Base-by-base conservation (phyloP, 2,888 invertebrate species). In the Trissonchulus sp. region DNA sequence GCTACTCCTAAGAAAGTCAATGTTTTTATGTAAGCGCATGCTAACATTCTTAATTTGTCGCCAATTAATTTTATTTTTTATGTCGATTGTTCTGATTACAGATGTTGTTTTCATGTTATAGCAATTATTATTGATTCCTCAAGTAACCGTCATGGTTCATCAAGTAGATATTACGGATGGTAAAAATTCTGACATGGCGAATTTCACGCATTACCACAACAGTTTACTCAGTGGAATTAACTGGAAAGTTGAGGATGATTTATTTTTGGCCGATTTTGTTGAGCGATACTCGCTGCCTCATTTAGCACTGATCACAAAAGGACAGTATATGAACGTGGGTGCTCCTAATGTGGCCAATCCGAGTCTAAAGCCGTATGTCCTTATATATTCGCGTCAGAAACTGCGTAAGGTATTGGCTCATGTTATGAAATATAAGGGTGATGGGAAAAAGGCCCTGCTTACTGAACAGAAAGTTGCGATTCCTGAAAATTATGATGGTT, bases 251-350 rank as follows among this genome's bases (percentile, higher is more conserved):
- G 81, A 83, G 18, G 78, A 81, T 0, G 81, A 84, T 65, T 48
- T 30, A 30, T 79, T 79, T 31, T 79, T 86, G 65, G 84, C 83
- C 78, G 86, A 86, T 36, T 84, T 86, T 76, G 76, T 82, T 3
- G 91, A 91, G 84, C 88, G 91, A 65, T 88, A 90, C 76, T 91
- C 91, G 85, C 91, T 87, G 77, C 95, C 95, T 23, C 91, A 90
- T 80, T 91, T 94, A 80, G 92, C 93, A 76, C 93, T 93, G 86
- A 92, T 95, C 83, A 91, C 93, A 82, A 94, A 94, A 86, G 95
- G 96, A 79, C 94, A 94, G 85, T 95, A 94, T 87, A 91, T 92
- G 79, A 92, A 92, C 76, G 89, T 96, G 73, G 95, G 95, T 36
- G 93, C 93, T 30, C 93, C 94, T 1, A 91, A 92, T 0, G 86